These are phyloP conservation scores for Clusia tigrina DNA, from an alignment of 2,888 invertebrate genomes.

Conservation along the genomic window DNA sequence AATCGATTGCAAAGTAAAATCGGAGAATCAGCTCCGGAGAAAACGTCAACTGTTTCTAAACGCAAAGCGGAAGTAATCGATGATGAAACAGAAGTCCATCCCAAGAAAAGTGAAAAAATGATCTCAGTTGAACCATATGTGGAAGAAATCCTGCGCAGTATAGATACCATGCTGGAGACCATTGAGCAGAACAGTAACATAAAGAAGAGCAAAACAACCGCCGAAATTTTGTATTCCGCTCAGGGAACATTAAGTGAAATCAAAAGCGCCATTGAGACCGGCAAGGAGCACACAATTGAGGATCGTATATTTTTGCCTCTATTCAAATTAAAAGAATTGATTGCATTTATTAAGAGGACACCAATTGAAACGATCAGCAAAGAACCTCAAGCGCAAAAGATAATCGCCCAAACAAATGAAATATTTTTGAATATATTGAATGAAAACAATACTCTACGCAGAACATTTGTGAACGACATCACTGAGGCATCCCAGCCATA, in stretches of 20 bases:
- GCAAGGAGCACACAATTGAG: conserved; percentile 33
- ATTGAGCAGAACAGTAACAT: conserved; percentile 18
- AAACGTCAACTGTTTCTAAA: conserved; percentile 13
- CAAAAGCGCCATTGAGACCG: conserved; percentile 31
- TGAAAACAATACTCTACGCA: conserved; percentile 40
- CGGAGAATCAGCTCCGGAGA: neutral
- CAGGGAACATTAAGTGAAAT: conserved; percentile 38
- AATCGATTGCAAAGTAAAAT: conserved; percentile 27
- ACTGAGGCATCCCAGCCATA: conserved; percentile 39
- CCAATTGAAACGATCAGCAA: conserved; percentile 1
- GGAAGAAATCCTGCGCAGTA: conserved; percentile 13
- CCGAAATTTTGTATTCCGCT: conserved; percentile 36
- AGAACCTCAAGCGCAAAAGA: neutral
- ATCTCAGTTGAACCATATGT: conserved; percentile 9
- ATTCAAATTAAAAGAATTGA: conserved; percentile 46
- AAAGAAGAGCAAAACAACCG: conserved; percentile 25
- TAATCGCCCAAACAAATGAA: conserved; percentile 28
- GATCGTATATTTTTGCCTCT: conserved; percentile 43
- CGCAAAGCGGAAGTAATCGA: conserved; percentile 18
- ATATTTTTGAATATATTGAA: conserved; percentile 40
- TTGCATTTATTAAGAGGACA: conserved; percentile 34
- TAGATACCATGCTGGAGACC: conserved; percentile 22
- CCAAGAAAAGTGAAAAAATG: neutral
- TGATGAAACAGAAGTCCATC: neutral
- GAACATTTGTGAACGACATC: conserved; percentile 42